A percentile compares a stretch with the other conserved stretches of the same genome.
Evolutionary conservation across 2,888 invertebrate species (phyloP).

Genomic region (Hymenopus coronatus): DNA sequence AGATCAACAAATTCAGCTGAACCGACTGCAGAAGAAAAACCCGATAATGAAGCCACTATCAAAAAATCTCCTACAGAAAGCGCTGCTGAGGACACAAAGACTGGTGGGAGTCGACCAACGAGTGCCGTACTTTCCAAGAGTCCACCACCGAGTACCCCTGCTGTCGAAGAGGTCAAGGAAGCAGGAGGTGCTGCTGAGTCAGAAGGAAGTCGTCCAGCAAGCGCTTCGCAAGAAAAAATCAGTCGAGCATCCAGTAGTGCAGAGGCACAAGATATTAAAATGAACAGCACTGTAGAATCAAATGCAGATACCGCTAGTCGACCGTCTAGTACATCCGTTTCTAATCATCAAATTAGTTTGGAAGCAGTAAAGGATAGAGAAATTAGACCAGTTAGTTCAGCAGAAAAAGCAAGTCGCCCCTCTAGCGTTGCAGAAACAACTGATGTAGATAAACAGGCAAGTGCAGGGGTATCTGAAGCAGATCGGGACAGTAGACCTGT

Average conservation of each 20-base stretch:
- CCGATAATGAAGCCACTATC: not conserved
- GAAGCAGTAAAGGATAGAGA: not conserved
- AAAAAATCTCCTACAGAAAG: not conserved
- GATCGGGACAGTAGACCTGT: not conserved
- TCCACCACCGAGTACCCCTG: not conserved
- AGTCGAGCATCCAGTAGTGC: not conserved
- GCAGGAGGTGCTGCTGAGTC: not conserved
- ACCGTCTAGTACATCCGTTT: not conserved
- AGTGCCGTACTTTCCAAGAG: not conserved
- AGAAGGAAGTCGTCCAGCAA: not conserved
- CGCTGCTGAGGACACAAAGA: not conserved
- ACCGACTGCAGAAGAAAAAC: not conserved
- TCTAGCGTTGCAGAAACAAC: not conserved
- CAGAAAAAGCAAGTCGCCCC: not conserved
- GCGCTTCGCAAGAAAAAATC: not conserved
- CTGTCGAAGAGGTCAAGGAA: not conserved
- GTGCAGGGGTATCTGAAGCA: not conserved
- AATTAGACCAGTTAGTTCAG: not conserved
- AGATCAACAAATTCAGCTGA: not conserved
- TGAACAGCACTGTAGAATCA: not conserved
- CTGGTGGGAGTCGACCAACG: not conserved
- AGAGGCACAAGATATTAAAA: not conserved
- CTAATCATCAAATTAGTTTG: not conserved
- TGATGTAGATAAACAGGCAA: not conserved
- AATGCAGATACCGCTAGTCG: not conserved